Evolutionary conservation across 2,113 vertebrate genomes (phyloP).

Genomic region (Anser cygnoides): DNA sequence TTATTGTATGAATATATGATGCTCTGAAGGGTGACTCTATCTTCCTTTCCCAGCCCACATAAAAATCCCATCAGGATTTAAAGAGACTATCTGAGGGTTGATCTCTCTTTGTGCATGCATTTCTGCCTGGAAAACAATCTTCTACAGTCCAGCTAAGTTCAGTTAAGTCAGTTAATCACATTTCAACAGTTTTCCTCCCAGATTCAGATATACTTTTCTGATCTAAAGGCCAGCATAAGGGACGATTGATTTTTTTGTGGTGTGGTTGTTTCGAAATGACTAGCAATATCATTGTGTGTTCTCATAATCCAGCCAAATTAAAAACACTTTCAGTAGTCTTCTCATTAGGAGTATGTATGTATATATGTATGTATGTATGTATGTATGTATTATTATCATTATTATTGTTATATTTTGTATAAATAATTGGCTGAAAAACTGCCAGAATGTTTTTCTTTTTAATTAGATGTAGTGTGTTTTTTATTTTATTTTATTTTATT

Average conservation of each 20-base stretch:
- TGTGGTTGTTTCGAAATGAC: neutral
- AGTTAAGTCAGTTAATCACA: neutral
- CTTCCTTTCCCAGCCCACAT: neutral
- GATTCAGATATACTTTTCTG: neutral
- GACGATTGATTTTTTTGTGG: neutral
- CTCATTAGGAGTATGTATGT: neutral
- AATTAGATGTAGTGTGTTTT: neutral
- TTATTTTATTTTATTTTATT: neutral
- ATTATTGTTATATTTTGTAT: neutral
- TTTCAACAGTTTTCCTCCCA: neutral
- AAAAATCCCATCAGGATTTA: neutral
- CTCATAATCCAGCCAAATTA: fast-evolving
- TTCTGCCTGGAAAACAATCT: neutral
- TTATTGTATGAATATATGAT: neutral
- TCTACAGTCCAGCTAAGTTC: neutral
- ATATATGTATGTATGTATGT: too few relatives aligned
- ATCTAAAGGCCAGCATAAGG: neutral
- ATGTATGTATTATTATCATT: too few relatives aligned
- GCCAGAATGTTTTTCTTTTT: neutral
- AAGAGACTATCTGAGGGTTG: neutral
- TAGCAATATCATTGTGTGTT: neutral
- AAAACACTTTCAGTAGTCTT: neutral
- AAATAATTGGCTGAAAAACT: neutral
- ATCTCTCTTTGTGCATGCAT: neutral
- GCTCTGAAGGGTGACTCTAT: neutral